phyloP scores from a whole-genome alignment of 1,140 invertebrate genomes.

The Aphis craccivora region DNA sequence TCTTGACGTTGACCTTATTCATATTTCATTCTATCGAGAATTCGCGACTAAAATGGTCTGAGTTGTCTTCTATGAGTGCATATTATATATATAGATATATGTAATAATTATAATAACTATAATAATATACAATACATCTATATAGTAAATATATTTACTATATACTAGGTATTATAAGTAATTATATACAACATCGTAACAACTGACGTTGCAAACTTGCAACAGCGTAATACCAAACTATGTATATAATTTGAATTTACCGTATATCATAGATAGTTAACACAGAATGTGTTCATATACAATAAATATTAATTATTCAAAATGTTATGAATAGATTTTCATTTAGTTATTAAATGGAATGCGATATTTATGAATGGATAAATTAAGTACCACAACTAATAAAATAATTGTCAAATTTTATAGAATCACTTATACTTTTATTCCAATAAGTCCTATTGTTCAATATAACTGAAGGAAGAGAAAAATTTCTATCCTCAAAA shows the following conservation, averaged over 20 bases:
- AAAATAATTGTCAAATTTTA: neutral
- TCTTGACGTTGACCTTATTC: neutral
- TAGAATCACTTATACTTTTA: neutral
- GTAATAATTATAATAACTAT: neutral
- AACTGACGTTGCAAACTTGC: no score
- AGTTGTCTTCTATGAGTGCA: neutral
- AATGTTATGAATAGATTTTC: neutral
- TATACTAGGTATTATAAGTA: neutral
- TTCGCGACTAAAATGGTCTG: neutral
- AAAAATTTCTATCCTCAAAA: neutral
- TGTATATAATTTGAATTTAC: neutral
- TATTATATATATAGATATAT: neutral
- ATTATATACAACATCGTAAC: neutral
- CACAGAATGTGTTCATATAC: neutral
- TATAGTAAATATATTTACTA: neutral
- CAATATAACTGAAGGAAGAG: neutral
- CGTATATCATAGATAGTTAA: no score
- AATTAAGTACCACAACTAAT: neutral
- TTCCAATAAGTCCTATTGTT: neutral
- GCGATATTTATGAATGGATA: neutral
- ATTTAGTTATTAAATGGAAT: neutral
- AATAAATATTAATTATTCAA: neutral
- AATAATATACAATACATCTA: neutral
- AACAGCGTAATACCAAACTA: neutral
- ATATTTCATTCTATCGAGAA: neutral